Evolutionary conservation across 2,888 invertebrate genomes (phyloP), one percentile per base, ranked within the genome.

Genomic region (Acronicta alni): DNA sequence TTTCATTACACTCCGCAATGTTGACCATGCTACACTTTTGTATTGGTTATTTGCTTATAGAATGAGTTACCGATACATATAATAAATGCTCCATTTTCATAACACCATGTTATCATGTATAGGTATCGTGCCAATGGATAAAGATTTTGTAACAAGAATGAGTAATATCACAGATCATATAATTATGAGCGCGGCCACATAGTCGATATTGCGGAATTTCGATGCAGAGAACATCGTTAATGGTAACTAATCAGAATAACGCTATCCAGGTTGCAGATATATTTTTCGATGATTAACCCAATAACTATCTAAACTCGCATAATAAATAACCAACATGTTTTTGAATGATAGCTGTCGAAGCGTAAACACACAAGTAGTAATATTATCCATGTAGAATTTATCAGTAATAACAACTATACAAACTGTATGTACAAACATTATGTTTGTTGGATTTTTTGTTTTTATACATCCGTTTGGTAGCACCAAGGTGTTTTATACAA

Each of bases 341-440:
- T 37, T 30, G 18, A 42, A 43, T 65, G 59, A 53, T 46, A 15
- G 38, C 35, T 47, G 39, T 45, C 41, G 59, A 72, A 80, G 79
- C 72, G 52, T 57, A 55, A 73, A 75, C 66, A 67, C 59, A 72
- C 53, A 38, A 70, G 54, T 57, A 62, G 46, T 62, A 64, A 43
- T 35, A 35, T 67, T 57, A 55, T 64, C 51, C 53, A 67, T 59
- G 53, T 62, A 68, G 57, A 75, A 74, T 72, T 74, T 64, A 67
- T 74, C 52, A 74, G 61, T 61, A 66, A 66, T 72, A 80, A 81
- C 76, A 80, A 74, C 73, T 73, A 72, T 67, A 66, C 57, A 63
- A 56, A 63, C 49, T 47, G 48, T 51, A 54, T 67, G 35, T 64
- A 59, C 49, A 58, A 67, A 67, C 57, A 52, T 70, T 43, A 60